Percentiles rank a stretch among this genome's conserved stretches.
Evolutionary conservation across 1,140 invertebrate genomes (phyloP).

Genomic region (Drosophila willistoni): DNA sequence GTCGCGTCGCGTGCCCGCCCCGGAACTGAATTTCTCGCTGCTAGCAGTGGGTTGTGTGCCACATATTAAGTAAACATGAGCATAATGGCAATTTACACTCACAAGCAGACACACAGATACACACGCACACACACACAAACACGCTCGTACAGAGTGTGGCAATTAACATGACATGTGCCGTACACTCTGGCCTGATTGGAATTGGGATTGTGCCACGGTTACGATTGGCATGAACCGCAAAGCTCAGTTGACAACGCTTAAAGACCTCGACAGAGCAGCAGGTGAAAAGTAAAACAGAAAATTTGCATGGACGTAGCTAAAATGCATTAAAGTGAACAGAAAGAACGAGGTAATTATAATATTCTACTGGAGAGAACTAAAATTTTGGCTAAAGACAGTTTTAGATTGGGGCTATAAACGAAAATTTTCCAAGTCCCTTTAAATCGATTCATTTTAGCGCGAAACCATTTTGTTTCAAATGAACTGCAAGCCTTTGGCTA

Average conservation of each 20-base stretch:
- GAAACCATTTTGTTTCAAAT: no score
- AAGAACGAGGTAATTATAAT: no score
- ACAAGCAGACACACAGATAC: constrained; percentile 25
- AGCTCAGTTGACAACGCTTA: constrained; percentile 30
- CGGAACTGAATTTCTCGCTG: constrained; percentile 28
- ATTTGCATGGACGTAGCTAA: background rate
- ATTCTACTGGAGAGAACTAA: no score
- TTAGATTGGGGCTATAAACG: no score
- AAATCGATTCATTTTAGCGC: no score
- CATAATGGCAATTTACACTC: constrained; percentile 72
- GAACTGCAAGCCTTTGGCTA: no score
- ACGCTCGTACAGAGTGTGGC: constrained; percentile 30
- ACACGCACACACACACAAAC: constrained; percentile 16
- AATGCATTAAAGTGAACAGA: background rate
- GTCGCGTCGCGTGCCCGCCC: constrained; percentile 55
- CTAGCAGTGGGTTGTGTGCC: constrained; percentile 49
- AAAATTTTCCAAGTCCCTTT: no score
- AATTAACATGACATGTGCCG: constrained; percentile 76
- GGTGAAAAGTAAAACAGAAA: constrained; percentile 37
- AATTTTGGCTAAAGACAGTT: no score
- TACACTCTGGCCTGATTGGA: constrained; percentile 73
- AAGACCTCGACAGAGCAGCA: constrained; percentile 27
- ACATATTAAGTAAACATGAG: constrained; percentile 79
- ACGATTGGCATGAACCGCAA: constrained; percentile 64
- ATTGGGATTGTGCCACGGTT: constrained; percentile 36